Percentiles rank a stretch among this genome's conserved stretches.
Conservation (phyloP, 2,113 vertebrate genomes). For the Cottus gobio region DNA sequence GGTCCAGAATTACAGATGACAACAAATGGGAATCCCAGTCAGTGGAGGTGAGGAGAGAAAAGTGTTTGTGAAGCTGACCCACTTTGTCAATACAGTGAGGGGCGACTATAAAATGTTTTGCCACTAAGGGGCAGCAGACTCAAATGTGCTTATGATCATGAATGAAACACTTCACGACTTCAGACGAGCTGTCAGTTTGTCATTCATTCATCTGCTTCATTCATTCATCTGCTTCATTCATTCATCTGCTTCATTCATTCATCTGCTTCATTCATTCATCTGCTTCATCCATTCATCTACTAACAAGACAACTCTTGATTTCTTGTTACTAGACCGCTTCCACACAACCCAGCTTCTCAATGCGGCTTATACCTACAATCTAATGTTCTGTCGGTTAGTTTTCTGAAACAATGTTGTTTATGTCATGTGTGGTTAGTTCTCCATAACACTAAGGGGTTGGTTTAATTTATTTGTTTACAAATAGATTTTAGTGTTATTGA, state of each 20-base stretch:
- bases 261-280: conserved; percentile 29
- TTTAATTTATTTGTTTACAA: neutral
- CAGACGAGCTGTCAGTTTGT: neutral
- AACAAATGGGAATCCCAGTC: conserved; percentile 72
- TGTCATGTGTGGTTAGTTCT: neutral
- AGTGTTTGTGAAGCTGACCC: neutral
- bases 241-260: conserved; percentile 40
- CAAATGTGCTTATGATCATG: neutral
- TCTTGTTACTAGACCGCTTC: conserved; percentile 29
- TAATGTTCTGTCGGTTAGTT: neutral
- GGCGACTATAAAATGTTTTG: neutral
- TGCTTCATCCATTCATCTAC: too few relatives aligned
- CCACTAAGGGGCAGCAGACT: conserved; percentile 59
- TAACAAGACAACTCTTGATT: neutral
- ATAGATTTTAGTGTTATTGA: neutral
- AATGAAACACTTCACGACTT: conserved; percentile 8
- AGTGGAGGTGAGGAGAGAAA: conserved; percentile 57
- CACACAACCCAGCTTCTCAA: neutral
- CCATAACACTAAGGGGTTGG: neutral
- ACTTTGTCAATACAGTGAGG: neutral
- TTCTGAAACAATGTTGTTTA: neutral
- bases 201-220: conserved; percentile 30
- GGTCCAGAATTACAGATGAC: conserved; percentile 78
- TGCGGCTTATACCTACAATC: neutral
- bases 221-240: conserved; percentile 31